Evolutionary conservation across 2,888 invertebrate species (phyloP).

Genomic region (Steinernema scapterisci): DNA sequence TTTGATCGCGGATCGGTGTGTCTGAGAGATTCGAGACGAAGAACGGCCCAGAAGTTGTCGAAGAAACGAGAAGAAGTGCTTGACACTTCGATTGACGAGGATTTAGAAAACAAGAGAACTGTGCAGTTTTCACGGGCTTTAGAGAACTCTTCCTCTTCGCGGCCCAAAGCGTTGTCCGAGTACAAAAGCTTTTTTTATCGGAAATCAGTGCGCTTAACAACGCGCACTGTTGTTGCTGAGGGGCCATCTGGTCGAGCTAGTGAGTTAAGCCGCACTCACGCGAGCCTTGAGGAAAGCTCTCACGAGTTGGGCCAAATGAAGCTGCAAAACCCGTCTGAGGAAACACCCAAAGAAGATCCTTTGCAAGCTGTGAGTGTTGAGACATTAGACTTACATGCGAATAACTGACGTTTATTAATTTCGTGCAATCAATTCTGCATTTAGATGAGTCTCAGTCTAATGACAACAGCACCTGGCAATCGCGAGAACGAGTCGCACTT

Average conservation of each 20-base stretch:
- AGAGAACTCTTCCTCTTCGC: not conserved
- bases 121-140: not conserved
- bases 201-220: not conserved
- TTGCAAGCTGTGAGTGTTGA: no score
- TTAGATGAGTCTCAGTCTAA: no score
- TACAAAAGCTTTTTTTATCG: constrained; percentile 7
- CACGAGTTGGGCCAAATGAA: no score
- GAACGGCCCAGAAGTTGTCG: constrained; percentile 4
- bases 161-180: not conserved
- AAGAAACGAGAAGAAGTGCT: constrained; percentile 2
- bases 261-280: no score
- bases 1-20: not conserved
- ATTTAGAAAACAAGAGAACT: not conserved
- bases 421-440: no score
- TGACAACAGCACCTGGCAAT: no score
- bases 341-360: no score
- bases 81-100: constrained; percentile 21
- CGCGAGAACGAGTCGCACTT: not conserved
- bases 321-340: no score
- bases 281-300: no score
- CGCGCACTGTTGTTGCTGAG: not conserved
- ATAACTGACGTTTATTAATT: no score
- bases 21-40: constrained; percentile 1
- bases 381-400: no score
- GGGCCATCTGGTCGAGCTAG: not conserved